These are phyloP conservation scores for Phoenoteleia sp. DNA, from an alignment of 2,888 invertebrate genomes.

Conservation along the genomic window DNA sequence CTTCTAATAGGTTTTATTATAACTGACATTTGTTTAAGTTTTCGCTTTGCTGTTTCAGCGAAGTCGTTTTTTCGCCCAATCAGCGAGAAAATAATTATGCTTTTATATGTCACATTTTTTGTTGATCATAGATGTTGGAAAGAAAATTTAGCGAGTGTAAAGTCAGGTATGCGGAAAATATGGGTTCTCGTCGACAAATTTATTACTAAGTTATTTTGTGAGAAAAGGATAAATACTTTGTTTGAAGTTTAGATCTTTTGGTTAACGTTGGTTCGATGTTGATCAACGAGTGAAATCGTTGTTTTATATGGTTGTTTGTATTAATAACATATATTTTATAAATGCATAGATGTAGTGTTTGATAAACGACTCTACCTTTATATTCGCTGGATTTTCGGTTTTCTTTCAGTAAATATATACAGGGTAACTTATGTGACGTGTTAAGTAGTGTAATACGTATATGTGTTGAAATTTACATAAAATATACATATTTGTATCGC, in stretches of 20 bases:
- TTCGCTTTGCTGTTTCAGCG: conserved; percentile 21
- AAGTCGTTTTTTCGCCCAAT: conserved; percentile 8
- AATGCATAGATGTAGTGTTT: neutral
- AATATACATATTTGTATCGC: conserved; percentile 18
- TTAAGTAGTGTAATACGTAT: conserved; percentile 50
- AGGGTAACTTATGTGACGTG: conserved; percentile 65
- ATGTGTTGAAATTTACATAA: conserved; percentile 40
- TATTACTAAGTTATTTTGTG: no score
- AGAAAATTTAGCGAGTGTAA: conserved; percentile 26
- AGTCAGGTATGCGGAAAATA: neutral
- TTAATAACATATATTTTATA: neutral
- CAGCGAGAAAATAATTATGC: conserved; percentile 11
- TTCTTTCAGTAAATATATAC: conserved; percentile 49
- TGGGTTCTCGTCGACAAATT: neutral
- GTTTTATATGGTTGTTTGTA: conserved; percentile 5
- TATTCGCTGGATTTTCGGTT: conserved; percentile 29
- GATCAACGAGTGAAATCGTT: neutral
- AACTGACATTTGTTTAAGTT: conserved; percentile 1
- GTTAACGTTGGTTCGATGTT: neutral
- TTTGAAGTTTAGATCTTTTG: no score
- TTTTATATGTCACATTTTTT: conserved; percentile 42
- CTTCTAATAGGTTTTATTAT: neutral
- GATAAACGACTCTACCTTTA: conserved; percentile 16
- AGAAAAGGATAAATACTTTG: no score
- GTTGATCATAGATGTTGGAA: conserved; percentile 12